phyloP scores from a whole-genome alignment of 2,888 invertebrate species.

The Melitaea athalia region DNA sequence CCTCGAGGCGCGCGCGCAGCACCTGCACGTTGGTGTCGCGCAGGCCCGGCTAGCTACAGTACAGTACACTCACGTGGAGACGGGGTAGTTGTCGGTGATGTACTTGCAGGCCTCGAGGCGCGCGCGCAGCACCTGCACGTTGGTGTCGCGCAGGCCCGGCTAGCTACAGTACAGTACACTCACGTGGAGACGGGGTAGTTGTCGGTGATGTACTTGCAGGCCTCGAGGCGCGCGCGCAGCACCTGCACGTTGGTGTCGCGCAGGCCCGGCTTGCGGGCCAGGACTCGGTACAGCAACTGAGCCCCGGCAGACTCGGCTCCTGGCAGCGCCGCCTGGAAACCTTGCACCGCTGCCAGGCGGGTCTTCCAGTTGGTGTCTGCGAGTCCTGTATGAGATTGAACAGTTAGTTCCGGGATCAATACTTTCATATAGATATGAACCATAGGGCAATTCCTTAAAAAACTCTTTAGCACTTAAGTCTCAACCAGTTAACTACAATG shows the following conservation, averaged over 20 bases:
- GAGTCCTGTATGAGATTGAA: constrained; percentile 74
- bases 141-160: constrained; percentile 45
- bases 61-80: constrained; percentile 82
- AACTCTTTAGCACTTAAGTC: too few relatives aligned
- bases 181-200: constrained; percentile 87
- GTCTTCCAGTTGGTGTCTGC: constrained; percentile 93
- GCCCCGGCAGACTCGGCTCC: constrained; percentile 56
- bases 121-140: constrained; percentile 92
- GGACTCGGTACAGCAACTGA: constrained; percentile 88
- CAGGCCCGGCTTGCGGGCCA: constrained; percentile 53
- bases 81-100: constrained; percentile 88
- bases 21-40: constrained; percentile 97
- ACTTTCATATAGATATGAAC: too few relatives aligned
- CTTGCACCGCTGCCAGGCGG: constrained; percentile 89
- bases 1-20: constrained; percentile 90
- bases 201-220: constrained; percentile 89
- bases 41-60: constrained; percentile 74
- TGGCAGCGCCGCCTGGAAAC: constrained; percentile 84
- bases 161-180: constrained; percentile 33
- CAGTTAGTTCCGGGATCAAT: too few relatives aligned
- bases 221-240: constrained; percentile 90
- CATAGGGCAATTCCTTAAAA: too few relatives aligned
- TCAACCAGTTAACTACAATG: too few relatives aligned
- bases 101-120: constrained; percentile 90
- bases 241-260: constrained; percentile 86